These are phyloP conservation scores for Aleadryas rufinucha DNA, from an alignment of 2,113 vertebrate genomes.

Conservation along the genomic window DNA sequence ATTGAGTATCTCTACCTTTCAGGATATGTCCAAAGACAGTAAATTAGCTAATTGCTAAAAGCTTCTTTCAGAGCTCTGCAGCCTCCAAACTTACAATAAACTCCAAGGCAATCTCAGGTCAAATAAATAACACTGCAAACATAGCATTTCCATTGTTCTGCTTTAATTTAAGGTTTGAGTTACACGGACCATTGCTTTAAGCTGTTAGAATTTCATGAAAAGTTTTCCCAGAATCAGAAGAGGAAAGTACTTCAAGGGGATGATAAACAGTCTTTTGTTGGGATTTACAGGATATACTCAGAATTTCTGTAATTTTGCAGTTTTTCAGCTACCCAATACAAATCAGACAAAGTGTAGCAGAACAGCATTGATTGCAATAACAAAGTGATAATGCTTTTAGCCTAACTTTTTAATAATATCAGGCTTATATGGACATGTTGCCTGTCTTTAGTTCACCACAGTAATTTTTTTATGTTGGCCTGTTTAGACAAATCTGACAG, in stretches of 20 bases:
- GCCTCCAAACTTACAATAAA: background rate
- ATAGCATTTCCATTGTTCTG: background rate
- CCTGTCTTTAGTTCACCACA: background rate
- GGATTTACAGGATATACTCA: background rate
- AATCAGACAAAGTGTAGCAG: background rate
- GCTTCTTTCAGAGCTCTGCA: background rate
- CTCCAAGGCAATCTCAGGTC: background rate
- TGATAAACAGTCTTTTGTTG: background rate
- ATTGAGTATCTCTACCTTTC: background rate
- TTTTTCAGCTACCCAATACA: background rate
- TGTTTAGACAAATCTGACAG: background rate
- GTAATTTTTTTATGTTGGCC: background rate
- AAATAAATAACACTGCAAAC: background rate
- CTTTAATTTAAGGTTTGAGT: background rate
- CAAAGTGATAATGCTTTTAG: background rate
- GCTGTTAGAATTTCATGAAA: background rate
- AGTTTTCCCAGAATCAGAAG: background rate
- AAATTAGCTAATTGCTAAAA: conserved; percentile 24
- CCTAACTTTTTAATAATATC: background rate
- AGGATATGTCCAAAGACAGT: background rate
- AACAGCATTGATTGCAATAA: background rate
- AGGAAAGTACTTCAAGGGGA: background rate
- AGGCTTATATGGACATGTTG: background rate
- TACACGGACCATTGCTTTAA: background rate
- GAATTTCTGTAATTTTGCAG: background rate